Evolutionary conservation across 1,140 invertebrate genomes (phyloP), one percentile per base, ranked within the genome.

Genomic region (Euura lappo): DNA sequence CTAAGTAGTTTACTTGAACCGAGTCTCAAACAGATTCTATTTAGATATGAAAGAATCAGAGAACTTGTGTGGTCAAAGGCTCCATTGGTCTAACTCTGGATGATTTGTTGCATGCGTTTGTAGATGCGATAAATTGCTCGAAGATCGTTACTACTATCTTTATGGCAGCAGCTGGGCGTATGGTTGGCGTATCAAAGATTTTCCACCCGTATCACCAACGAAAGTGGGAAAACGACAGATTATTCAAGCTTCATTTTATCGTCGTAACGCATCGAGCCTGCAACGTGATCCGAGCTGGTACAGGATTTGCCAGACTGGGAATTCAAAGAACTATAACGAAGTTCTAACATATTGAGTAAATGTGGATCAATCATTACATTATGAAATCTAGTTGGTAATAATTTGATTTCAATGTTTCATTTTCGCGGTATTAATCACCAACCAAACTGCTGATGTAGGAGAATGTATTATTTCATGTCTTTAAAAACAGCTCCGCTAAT

Each of bases 181-280:
- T 8, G 84, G 85, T 44, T 86, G 85, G 85, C 80, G 78, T 11
- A 46, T 84, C 5, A 80, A 76, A 6, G 81, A 86, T 75, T 80
- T 79, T 74, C 65, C 75, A n/a, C 6, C 72, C 6, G 8, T 74
- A 45, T 47, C 71, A 47, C 10, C 69, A 11, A 79, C 78, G 3
- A 70, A 78, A 75, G 47, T 77, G 11, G 79, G 76, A 13, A n/a
- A 13, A 11, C 77, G 46, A 42, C 71, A 74, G 7, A 70, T 84
- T 66, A 79, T 81, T 28, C 71, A 79, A 6, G 74, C 72, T 7
- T 74, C 74, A 45, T 84, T 84, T 76, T 83, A 79, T 70, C 77
- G 78, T 28, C 74, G 76, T 42, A 81, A 77, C 45, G 69, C 76
- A 13, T 81, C 80, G 0, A 81, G 78, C 71, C 66, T 85, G 5